Conservation (phyloP, 1,140 invertebrate species). For the Philopotamus ludificatus region DNA sequence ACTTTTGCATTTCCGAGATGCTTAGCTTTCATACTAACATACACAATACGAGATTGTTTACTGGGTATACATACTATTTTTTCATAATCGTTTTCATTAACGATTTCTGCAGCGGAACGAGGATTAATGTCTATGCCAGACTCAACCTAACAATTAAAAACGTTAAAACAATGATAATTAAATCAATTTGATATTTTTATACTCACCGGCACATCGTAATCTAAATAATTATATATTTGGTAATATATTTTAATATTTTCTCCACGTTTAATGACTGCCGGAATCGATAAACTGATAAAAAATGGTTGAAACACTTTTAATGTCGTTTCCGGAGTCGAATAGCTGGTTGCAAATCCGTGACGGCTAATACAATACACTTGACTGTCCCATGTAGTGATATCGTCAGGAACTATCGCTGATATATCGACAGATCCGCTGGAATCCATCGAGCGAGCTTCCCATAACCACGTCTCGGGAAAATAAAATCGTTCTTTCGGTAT, state of each 20-base stretch:
- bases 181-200: background rate
- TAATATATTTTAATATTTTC: slow-evolving; percentile 67
- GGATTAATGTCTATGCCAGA: too few relatives aligned
- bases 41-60: slow-evolving; percentile 45
- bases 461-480: slow-evolving; percentile 69
- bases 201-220: slow-evolving; percentile 60
- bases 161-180: too few relatives aligned
- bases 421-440: slow-evolving; percentile 27
- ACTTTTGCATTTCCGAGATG: slow-evolving; percentile 60
- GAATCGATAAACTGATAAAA: slow-evolving; percentile 67
- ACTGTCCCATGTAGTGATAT: slow-evolving; percentile 37
- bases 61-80: slow-evolving; percentile 21
- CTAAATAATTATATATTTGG: slow-evolving; percentile 70
- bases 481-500: slow-evolving; percentile 48
- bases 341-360: slow-evolving; percentile 20
- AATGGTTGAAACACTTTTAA: slow-evolving; percentile 69
- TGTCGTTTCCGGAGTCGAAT: slow-evolving; percentile 41
- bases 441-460: slow-evolving; percentile 48
- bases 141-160: too few relatives aligned
- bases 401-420: slow-evolving; percentile 26
- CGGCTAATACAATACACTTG: slow-evolving; percentile 36
- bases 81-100: background rate
- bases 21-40: slow-evolving; percentile 54
- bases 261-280: slow-evolving; percentile 67
- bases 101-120: background rate